Conservation (phyloP, 2,888 invertebrate genomes). For the Sisyra nigra region DNA sequence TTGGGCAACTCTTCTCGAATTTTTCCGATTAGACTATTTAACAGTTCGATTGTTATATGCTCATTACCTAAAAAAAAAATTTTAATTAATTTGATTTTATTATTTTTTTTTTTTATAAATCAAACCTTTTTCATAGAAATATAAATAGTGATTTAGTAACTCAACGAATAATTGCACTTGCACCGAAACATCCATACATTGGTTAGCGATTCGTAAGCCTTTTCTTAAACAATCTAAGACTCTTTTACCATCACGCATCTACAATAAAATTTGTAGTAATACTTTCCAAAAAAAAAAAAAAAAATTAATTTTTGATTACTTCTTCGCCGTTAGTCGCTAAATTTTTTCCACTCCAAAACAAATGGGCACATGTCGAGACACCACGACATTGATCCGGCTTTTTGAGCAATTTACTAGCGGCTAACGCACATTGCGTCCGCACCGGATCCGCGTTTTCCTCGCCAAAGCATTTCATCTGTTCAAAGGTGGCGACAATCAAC, state of each 20-base stretch:
- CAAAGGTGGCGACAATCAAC: conserved; percentile 86
- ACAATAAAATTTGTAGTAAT: too few species aligned
- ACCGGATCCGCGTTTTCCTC: conserved; percentile 96
- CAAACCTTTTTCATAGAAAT: conserved; percentile 83
- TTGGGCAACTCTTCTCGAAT: conserved; percentile 88
- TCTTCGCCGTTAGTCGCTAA: conserved; percentile 29
- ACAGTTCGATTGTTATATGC: conserved; percentile 24
- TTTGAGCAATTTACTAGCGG: conserved; percentile 88
- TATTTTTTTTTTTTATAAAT: conserved; percentile 14
- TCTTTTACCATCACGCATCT: conserved; percentile 79
- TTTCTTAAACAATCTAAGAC: conserved; percentile 93
- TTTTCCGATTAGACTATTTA: conserved; percentile 69
- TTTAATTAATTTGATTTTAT: not conserved
- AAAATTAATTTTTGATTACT: too few species aligned
- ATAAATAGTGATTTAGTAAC: conserved; percentile 82
- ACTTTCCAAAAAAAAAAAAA: too few species aligned
- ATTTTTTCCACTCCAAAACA: conserved; percentile 89
- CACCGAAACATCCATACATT: conserved; percentile 94
- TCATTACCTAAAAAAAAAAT: conserved; percentile 17
- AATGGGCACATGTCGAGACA: conserved; percentile 73
- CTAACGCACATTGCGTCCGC: conserved; percentile 87
- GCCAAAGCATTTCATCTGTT: conserved; percentile 86
- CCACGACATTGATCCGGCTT: conserved; percentile 97
- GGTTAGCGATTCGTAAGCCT: conserved; percentile 85
- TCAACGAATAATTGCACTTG: conserved; percentile 94